These are phyloP conservation scores for Thymelicus acteon DNA, from an alignment of 2,888 invertebrate species.

Conservation along the genomic window DNA sequence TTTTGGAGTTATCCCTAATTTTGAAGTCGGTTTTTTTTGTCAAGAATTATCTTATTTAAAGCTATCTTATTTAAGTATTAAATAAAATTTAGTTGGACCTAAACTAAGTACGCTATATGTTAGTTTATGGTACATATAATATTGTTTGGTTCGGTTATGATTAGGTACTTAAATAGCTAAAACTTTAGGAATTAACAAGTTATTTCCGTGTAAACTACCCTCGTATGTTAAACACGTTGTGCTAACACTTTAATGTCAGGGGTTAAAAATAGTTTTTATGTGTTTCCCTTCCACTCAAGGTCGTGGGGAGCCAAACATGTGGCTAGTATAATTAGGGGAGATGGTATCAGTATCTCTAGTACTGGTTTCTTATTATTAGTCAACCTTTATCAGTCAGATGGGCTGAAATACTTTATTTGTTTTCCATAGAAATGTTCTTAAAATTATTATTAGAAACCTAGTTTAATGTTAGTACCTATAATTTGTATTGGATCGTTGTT, in stretches of 20 bases:
- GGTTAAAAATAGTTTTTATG: conserved; percentile 9
- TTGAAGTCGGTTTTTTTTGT: too few relatives aligned
- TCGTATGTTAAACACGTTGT: not conserved
- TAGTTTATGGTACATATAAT: too few relatives aligned
- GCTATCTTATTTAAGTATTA: too few relatives aligned
- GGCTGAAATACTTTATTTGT: not conserved
- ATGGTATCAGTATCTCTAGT: not conserved
- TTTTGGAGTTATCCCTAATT: too few relatives aligned
- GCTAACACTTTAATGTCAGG: not conserved
- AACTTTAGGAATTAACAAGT: not conserved
- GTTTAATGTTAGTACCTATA: too few relatives aligned
- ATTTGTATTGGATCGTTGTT: too few relatives aligned
- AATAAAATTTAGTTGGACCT: too few relatives aligned
- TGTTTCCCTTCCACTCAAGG: not conserved
- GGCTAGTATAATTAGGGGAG: not conserved
- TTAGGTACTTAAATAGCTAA: too few relatives aligned
- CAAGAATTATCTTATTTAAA: too few relatives aligned
- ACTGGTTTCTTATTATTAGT: not conserved
- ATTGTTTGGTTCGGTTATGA: too few relatives aligned
- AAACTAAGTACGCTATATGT: too few relatives aligned
- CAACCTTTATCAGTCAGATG: not conserved
- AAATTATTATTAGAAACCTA: too few relatives aligned
- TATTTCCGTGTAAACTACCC: not conserved
- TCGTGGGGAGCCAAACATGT: not conserved
- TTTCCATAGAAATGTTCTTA: not conserved